Evolutionary conservation across 2,888 invertebrate species (phyloP), one percentile per base, ranked within the genome.

Genomic region (Zygaena filipendulae): DNA sequence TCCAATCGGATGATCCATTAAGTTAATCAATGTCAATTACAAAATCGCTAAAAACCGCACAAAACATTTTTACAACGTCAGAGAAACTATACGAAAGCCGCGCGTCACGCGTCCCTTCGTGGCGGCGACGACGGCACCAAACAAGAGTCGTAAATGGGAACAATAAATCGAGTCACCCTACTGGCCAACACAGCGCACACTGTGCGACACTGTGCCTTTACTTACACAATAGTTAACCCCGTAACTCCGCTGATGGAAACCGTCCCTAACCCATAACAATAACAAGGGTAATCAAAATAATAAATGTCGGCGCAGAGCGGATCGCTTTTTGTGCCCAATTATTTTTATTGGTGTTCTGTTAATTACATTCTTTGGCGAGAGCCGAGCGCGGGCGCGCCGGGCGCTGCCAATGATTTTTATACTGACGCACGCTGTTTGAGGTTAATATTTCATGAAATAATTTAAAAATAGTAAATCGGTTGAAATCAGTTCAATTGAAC

Each of bases 341-440:
- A 71, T 69, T 71, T 74, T 71, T 74, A 74, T 71, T 69, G 64
- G 59, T 63, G 64, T 62, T 62, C 62, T 49, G 61, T 64, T 72
- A 72, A 74, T 72, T 71, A 66, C 69, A 66, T 71, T 71, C 70
- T 62, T 62, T 59, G 58, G 59, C 55, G 54, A 59, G 53, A 47
- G 52, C 49, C 49, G 49, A 48, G 49, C 49, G 50, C 49, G 41
- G 43, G 45, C 52, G 50, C 49, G 45, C 40, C 47, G 46, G 41
- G 41, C 40, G 7, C n/a, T n/a, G n/a, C n/a, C n/a, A n/a, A n/a
- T n/a, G 46, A 42, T 42, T 37, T 36, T 20, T 36, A 36, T n/a
- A n/a, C n/a, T n/a, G n/a, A n/a, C n/a, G n/a, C n/a, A n/a, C n/a
- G n/a, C n/a, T 20, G 26, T 26, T 33, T 29, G 26, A n/a, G n/a